phyloP scores from a whole-genome alignment of 2,888 invertebrate genomes.

The Xestobium rufovillosum region DNA sequence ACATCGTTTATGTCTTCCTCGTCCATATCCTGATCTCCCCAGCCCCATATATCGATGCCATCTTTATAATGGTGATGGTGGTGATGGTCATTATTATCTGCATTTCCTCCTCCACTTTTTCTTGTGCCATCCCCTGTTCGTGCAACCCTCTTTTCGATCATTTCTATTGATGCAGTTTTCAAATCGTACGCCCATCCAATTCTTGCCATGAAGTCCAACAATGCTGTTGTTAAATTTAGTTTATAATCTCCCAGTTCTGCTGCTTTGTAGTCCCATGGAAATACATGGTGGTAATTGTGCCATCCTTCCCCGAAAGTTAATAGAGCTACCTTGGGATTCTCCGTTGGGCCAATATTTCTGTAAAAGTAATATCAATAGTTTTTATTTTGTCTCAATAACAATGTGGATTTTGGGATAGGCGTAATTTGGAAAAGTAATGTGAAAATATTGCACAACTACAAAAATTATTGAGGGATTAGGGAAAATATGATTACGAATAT shows the following conservation, averaged over 20 bases:
- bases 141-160: constrained; percentile 59
- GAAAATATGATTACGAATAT: too few species aligned
- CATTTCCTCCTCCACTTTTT: constrained; percentile 26
- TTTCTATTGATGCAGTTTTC: constrained; percentile 62
- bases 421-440: too few species aligned
- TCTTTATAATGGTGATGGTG: constrained; percentile 41
- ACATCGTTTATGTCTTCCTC: constrained; percentile 51
- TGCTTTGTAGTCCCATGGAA: constrained; percentile 90
- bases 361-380: constrained; percentile 21
- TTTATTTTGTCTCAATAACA: too few species aligned
- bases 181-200: constrained; percentile 78
- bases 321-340: constrained; percentile 67
- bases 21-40: constrained; percentile 72
- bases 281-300: constrained; percentile 92
- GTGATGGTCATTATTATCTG: constrained; percentile 35
- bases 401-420: too few species aligned
- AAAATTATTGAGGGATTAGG: too few species aligned
- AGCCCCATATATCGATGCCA: constrained; percentile 67
- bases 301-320: constrained; percentile 80
- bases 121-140: constrained; percentile 65
- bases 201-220: constrained; percentile 35
- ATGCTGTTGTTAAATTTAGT: constrained; percentile 33
- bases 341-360: constrained; percentile 69
- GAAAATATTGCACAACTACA: too few species aligned
- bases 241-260: constrained; percentile 63